Base-by-base conservation (phyloP, 2,113 vertebrate species). In the Nanorana parkeri region DNA sequence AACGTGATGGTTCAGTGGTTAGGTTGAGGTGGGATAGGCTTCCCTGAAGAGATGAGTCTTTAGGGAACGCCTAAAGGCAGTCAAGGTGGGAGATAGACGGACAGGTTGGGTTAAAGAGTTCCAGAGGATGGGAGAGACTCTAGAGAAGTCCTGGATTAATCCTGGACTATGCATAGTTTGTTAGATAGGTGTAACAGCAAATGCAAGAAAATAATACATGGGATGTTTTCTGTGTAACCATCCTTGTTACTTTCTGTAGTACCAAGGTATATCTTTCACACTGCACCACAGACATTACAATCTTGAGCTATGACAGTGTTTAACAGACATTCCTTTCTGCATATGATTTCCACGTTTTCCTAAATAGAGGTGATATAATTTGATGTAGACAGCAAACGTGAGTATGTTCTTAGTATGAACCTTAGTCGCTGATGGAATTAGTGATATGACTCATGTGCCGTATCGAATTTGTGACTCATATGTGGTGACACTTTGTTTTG, bases 381-480 rank as follows among this genome's bases (percentile, higher is more conserved):
- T 55, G 4, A 2, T 63, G 13, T 17, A 17, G 83, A 81, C 81
- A 54, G 54, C 17, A 76, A 36, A 63, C 86, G 47, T 16, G 81
- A 54, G n/a, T 29, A 32, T 77, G 17, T 83, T 67, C 77, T 82
- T 17, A 72, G 77, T 83, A 13, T n/a, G n/a, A n/a, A n/a, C n/a
- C n/a, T n/a, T n/a, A n/a, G n/a, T n/a, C n/a, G 77, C 21, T 83
- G 51, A 26, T 68, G 65, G 52, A 83, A 83, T 68, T 52, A 60
- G 19, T 28, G 71, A 24, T n/a, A n/a, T 83, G 72, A 74, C 72
- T 67, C 56, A 68, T 60, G 24, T 76, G 47, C 32, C n/a, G 73
- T 47, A 66, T 77, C 41, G 16, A 77, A 66, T 73, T 65, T 66
- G 61, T 68, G 72, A 77, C n/a, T 83, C 80, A 47, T 82, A 55